Evolutionary conservation across 1,140 invertebrate genomes (phyloP).

Genomic region (Hycleus phaleratus): DNA sequence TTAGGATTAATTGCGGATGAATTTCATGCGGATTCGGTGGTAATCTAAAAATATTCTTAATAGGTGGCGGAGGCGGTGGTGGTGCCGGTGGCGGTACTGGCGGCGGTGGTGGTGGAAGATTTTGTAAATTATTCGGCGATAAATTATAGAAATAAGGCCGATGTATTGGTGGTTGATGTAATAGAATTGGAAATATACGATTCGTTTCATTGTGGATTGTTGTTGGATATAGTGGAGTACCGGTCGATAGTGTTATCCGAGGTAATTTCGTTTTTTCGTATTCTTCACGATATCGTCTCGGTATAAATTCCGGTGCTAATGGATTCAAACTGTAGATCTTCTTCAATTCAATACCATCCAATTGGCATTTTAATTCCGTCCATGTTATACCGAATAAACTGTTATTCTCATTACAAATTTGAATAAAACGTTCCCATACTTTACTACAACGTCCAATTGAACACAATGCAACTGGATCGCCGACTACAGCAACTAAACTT

Average conservation of each 20-base stretch:
- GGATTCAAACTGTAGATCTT: conserved; percentile 74
- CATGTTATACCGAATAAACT: conserved; percentile 70
- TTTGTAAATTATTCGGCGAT: not conserved
- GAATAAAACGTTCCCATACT: conserved; percentile 76
- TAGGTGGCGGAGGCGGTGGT: not conserved
- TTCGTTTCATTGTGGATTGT: too few relatives aligned
- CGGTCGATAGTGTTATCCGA: too few relatives aligned
- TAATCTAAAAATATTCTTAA: not conserved
- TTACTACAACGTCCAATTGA: conserved; percentile 77
- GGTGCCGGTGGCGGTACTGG: too few relatives aligned
- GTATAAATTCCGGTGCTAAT: conserved; percentile 72
- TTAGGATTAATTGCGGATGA: not conserved
- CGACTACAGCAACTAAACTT: conserved; percentile 79
- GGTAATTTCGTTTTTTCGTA: too few relatives aligned
- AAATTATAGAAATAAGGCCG: not conserved
- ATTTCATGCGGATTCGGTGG: not conserved
- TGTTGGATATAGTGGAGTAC: too few relatives aligned
- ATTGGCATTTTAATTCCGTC: conserved; percentile 55
- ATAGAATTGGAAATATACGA: not conserved
- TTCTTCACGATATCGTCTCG: conserved; percentile 35
- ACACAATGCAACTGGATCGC: conserved; percentile 78
- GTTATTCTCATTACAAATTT: conserved; percentile 64
- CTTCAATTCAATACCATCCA: conserved; percentile 66
- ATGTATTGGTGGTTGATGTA: not conserved
- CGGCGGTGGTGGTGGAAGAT: too few relatives aligned